Evolutionary conservation across 2,888 invertebrate genomes (phyloP), one percentile per base, ranked within the genome.

Genomic region (Elysia crispata): DNA sequence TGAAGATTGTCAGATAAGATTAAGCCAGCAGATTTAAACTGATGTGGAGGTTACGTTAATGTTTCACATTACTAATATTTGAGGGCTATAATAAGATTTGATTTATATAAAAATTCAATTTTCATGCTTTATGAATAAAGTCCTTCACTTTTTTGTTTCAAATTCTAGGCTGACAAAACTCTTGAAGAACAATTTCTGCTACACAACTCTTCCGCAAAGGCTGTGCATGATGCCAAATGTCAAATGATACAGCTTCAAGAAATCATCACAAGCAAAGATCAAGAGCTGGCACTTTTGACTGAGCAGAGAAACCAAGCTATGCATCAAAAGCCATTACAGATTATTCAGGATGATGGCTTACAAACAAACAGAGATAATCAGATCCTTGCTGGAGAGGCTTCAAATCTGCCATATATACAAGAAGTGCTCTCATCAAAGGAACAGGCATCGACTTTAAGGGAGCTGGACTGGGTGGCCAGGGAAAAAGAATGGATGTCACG

Each of bases 201-300:
- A 77, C 89, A 88, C 74, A 82, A 80, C 25, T 64, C 85, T 28
- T 89, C 90, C 3, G 83, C 87, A 5, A 82, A 86, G 70, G 88
- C 90, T 11, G 83, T 91, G n/a, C 84, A 87, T 62, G 86, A 87
- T 54, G 91, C 91, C 20, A 90, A 88, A 82, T 83, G 84, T 41
- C 89, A 91, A 83, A 88, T 91, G 31, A 80, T 88, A 20, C 83
- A 84, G 33, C 87, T 91, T 30, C 89, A 90, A 81, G 82, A 85
- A 57, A 85, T 84, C 57, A 81, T 89, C 33, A 82, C 70, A n/a
- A 83, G 86, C 64, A 84, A 85, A 31, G 81, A 84, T 64, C 33
- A 75, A 13, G 33, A 79, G 13, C 69, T 83, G n/a, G 30, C 28
- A 3, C 72, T 69, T 20, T 70, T 83, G 20, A 60, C 78, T n/a